Percentiles rank a stretch among this genome's conserved stretches.
phyloP scores from a whole-genome alignment of 2,797 vertebrate genomes.

The Falco rusticolus region DNA sequence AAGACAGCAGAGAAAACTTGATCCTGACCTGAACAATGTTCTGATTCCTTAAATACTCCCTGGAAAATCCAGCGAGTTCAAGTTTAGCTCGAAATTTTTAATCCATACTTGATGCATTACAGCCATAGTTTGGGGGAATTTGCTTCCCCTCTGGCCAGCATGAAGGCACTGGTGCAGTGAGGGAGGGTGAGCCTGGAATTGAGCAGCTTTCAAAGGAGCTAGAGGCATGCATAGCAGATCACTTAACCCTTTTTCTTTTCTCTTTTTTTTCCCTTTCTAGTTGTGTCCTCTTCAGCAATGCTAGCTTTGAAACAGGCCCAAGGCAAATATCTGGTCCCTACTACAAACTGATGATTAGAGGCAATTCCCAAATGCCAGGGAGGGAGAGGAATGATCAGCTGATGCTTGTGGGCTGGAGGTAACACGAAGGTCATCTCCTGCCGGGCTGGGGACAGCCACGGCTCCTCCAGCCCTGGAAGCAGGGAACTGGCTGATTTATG shows the following conservation, averaged over 20 bases:
- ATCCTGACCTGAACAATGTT: neutral
- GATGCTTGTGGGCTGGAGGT: slow-evolving; percentile 9
- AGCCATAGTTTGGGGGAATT: neutral
- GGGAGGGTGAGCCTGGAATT: neutral
- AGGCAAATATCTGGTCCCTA: neutral
- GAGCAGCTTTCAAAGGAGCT: neutral
- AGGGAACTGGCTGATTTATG: slow-evolving; percentile 35
- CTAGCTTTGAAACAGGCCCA: slow-evolving; percentile 1
- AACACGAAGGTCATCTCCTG: slow-evolving; percentile 1
- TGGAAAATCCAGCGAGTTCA: accelerated
- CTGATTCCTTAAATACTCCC: neutral
- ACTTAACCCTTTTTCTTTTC: neutral
- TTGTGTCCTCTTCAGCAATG: slow-evolving; percentile 5
- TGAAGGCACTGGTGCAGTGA: neutral
- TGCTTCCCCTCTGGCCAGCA: neutral
- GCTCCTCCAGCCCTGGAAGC: neutral
- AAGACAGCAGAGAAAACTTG: neutral
- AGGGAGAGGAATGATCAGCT: neutral
- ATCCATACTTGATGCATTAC: neutral
- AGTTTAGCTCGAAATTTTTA: neutral
- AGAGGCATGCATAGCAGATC: neutral
- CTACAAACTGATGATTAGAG: neutral
- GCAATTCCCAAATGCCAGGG: neutral
- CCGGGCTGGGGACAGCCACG: neutral
- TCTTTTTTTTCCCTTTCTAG: neutral